Percentiles rank a stretch among this genome's conserved stretches.
Evolutionary conservation across 2,797 vertebrate genomes (phyloP).

Genomic region (Calcarius lapponicus): DNA sequence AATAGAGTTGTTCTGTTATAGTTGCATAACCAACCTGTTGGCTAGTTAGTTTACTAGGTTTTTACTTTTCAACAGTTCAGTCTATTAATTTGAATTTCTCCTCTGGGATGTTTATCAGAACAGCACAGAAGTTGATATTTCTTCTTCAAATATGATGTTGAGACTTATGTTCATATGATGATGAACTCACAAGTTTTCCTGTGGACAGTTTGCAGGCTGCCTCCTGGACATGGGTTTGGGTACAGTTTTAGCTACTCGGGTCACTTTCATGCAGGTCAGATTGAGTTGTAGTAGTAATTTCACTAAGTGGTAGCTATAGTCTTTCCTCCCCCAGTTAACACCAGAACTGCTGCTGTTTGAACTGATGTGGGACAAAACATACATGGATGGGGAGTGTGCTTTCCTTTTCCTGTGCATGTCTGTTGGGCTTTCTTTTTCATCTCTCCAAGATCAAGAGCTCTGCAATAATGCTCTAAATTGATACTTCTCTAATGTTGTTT

Average conservation of each 20-base stretch:
- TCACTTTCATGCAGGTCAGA: not conserved
- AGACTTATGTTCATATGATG: not conserved
- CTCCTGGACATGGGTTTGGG: not conserved
- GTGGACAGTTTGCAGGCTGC: not conserved
- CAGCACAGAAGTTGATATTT: not conserved
- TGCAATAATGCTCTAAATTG: not conserved
- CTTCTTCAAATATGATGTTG: not conserved
- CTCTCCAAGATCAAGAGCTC: not conserved
- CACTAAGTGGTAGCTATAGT: not conserved
- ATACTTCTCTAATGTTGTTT: constrained; percentile 16
- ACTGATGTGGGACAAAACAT: not conserved
- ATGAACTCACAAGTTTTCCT: not conserved
- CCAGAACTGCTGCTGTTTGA: not conserved
- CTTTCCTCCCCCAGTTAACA: not conserved
- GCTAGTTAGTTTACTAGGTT: not conserved
- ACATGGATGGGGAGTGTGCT: not conserved
- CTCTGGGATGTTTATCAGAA: not conserved
- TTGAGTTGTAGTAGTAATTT: not conserved
- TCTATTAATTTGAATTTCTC: not conserved
- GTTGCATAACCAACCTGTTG: not conserved
- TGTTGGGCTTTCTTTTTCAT: not conserved
- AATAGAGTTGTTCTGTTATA: not conserved
- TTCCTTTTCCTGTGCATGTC: not conserved
- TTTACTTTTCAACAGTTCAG: not conserved
- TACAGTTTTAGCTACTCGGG: not conserved